Evolutionary conservation across 2,797 vertebrate species (phyloP), one percentile per base, ranked within the genome.

Genomic region (Phoeniculus purpureus): DNA sequence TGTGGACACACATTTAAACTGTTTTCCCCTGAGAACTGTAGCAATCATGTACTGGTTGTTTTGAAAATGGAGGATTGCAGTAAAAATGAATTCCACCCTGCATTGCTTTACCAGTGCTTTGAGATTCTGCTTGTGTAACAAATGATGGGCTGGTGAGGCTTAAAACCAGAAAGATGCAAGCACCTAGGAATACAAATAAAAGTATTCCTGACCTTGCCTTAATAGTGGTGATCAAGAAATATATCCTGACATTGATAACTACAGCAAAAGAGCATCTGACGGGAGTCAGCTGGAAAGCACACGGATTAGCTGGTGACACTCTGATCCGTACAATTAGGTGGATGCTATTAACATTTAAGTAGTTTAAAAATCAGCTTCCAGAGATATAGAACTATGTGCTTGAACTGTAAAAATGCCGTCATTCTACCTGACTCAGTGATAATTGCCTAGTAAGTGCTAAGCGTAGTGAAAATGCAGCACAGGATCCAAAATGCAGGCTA

Each of bases 361-460:
- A 95, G 87, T 96, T 92, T 90, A 81, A 94, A 94, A 96, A 96
- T 92, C 92, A 85, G 59, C 87, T 95, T 73, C 82, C 92, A 89
- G 91, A 96, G 96, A 96, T 85, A 62, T 6, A 4, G 85, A 93
- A 68, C 80, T 52, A 67, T 94, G 89, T 91, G 89, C 92, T 88
- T 86, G 89, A 96, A 85, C 79, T 89, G 88, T 93, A 93, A 93
- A 96, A 96, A 96, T 94, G 90, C 94, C 84, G 56, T 91, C 89
- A 95, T 94, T 90, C 88, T 96, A 77, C 93, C 89, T 96, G 95
- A 96, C 85, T 96, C 96, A 94, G 90, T 95, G 89, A 96, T 96
- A 96, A 96, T 96, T 95, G 91, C 85, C 90, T 92, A 85, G 92
- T 95, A 94, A 96, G 91, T 91, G 92, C 85, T 94, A 89, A 94